Base-by-base conservation (phyloP, 2,888 invertebrate species). In the Sarcophaga variegata region DNA sequence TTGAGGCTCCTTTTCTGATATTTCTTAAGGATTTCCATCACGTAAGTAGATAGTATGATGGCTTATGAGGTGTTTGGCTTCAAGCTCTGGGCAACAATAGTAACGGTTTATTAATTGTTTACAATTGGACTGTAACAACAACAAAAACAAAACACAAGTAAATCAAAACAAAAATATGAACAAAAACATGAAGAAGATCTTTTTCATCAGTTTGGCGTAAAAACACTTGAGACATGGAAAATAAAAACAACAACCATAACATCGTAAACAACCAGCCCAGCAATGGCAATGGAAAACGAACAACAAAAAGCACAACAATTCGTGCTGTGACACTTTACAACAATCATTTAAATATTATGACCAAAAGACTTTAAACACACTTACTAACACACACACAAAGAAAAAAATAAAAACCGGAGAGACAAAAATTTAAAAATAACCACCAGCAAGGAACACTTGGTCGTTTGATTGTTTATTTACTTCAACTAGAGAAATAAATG, bases 81-180 rank as follows among this genome's bases (percentile, higher is more conserved):
- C 20, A 20, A 20, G 20, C 20, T 20, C 20, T 20, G 20, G 20
- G 20, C 8, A 60, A 81, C 64, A 78, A 75, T 60, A 78, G 12
- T 82, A 81, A 75, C 82, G 75, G 59, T 81, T 81, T 83, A 83
- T 75, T 83, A 87, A 87, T 87, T 87, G 83, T 81, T 87, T 75
- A 76, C 87, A 81, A 81, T 81, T 87, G 78, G 66, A n/a, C 37
- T 37, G 37, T 25, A 49, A 17, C 74, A 75, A 27, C 47, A 12
- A 69, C 54, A 8, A 25, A 25, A 25, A 25, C 45, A 17, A n/a
- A 59, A 64, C 45, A 64, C n/a, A 45, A 69, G 3, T 60, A 12
- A 69, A 70, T 77, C 62, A 45, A 45, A 3, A 22, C 3, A 6
- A 54, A 75, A 63, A 62, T 47, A 45, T 17, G 12, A 37, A 22